Evolutionary conservation across 2,888 invertebrate genomes (phyloP).

Genomic region (Apodemia zela): DNA sequence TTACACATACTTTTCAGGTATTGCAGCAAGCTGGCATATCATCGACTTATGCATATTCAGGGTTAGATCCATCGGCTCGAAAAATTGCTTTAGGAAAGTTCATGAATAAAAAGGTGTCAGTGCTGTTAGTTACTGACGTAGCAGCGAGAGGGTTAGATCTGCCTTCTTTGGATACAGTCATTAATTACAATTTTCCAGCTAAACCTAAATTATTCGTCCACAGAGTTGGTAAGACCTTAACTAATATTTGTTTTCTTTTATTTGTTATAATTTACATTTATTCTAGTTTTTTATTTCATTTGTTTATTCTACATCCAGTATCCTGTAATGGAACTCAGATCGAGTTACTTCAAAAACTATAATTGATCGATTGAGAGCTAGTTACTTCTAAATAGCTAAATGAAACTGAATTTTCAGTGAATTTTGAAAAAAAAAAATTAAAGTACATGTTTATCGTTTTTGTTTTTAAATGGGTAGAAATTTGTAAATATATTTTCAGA

Average conservation of each 20-base stretch:
- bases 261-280: background rate
- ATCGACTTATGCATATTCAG: constrained; percentile 96
- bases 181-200: constrained; percentile 98
- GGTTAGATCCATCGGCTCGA: constrained; percentile 95
- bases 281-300: no score
- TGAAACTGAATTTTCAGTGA: no score
- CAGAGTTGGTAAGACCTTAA: constrained; percentile 90
- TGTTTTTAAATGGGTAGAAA: no score
- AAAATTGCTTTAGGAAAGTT: constrained; percentile 97
- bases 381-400: no score
- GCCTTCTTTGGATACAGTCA: constrained; percentile 96
- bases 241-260: background rate
- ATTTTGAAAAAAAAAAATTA: no score
- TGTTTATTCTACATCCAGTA: no score
- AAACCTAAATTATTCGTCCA: constrained; percentile 99
- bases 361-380: no score
- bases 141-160: constrained; percentile 99
- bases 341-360: no score
- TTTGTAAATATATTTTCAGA: no score
- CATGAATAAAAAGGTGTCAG: constrained; percentile 87
- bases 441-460: no score
- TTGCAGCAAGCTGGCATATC: constrained; percentile 87
- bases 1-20: constrained; percentile 72
- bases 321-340: no score
- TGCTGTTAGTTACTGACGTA: constrained; percentile 97